phyloP scores from a whole-genome alignment of 2,888 invertebrate species.

The Rhagophthalmus giganteus region DNA sequence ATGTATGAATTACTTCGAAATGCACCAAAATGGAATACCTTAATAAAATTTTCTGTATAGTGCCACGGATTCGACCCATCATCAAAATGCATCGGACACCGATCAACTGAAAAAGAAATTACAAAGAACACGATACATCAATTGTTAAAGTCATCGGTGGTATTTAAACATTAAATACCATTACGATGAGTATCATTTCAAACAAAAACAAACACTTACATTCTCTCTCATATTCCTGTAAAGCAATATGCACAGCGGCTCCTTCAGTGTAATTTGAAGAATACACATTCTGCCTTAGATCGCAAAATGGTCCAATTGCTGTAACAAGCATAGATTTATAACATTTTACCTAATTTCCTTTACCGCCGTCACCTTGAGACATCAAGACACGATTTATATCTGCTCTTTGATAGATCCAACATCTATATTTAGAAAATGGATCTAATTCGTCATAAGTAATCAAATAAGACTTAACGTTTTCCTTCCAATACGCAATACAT shows the following conservation, averaged over 20 bases:
- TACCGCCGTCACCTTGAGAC: slow-evolving; percentile 62
- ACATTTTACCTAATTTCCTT: neutral
- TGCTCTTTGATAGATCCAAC: slow-evolving; percentile 96
- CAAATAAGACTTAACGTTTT: slow-evolving; percentile 93
- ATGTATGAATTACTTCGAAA: neutral
- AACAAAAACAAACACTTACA: slow-evolving; percentile 60
- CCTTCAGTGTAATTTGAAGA: slow-evolving; percentile 90
- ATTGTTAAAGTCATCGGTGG: too few relatives aligned
- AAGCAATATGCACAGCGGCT: slow-evolving; percentile 87
- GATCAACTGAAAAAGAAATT: slow-evolving; percentile 76
- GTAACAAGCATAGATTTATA: neutral
- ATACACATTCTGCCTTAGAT: slow-evolving; percentile 84
- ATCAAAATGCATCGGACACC: slow-evolving; percentile 97
- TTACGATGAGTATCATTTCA: too few relatives aligned
- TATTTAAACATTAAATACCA: too few relatives aligned
- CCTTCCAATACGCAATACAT: slow-evolving; percentile 97
- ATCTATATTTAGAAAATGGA: slow-evolving; percentile 92
- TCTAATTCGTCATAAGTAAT: slow-evolving; percentile 96
- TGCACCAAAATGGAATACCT: slow-evolving; percentile 67
- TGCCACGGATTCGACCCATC: slow-evolving; percentile 89
- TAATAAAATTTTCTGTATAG: slow-evolving; percentile 70
- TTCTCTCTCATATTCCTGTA: slow-evolving; percentile 91
- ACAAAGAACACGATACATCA: too few relatives aligned
- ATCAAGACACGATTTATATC: slow-evolving; percentile 86
- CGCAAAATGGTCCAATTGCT: slow-evolving; percentile 90